phyloP scores from a whole-genome alignment of 2,888 invertebrate genomes.

The Trichogramma dendrolimi region DNA sequence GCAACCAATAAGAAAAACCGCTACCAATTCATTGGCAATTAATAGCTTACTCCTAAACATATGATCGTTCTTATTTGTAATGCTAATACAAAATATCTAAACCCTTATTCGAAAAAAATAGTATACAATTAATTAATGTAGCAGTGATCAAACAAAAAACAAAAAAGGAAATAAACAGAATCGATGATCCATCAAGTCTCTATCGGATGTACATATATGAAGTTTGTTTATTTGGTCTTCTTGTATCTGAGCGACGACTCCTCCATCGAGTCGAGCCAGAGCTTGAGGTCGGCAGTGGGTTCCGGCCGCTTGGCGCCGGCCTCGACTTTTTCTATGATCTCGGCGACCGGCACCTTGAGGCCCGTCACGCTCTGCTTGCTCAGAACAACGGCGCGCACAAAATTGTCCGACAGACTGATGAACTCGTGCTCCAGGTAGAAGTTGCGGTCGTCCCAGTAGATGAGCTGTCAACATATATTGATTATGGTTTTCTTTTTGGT shows the following conservation, averaged over 20 bases:
- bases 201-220: too few relatives aligned
- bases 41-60: too few relatives aligned
- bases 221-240: slow-evolving; percentile 9
- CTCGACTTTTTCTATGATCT: slow-evolving; percentile 66
- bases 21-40: too few relatives aligned
- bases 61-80: too few relatives aligned
- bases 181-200: too few relatives aligned
- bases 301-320: slow-evolving; percentile 60
- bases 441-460: slow-evolving; percentile 83
- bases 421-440: slow-evolving; percentile 82
- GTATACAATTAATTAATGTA: too few relatives aligned
- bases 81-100: too few relatives aligned
- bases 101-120: too few relatives aligned
- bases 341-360: slow-evolving; percentile 58
- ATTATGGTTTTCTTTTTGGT: not conserved
- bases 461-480: slow-evolving; percentile 58
- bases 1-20: too few relatives aligned
- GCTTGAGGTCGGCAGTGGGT: slow-evolving; percentile 67
- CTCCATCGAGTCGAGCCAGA: slow-evolving; percentile 73
- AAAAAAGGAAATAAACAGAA: too few relatives aligned
- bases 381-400: slow-evolving; percentile 72
- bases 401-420: slow-evolving; percentile 71
- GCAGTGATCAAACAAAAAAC: too few relatives aligned
- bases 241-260: slow-evolving; percentile 70
- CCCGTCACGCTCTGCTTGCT: slow-evolving; percentile 74